Evolutionary conservation across 2,888 invertebrate genomes (phyloP).

Genomic region (Carpatolechia fugitivella): DNA sequence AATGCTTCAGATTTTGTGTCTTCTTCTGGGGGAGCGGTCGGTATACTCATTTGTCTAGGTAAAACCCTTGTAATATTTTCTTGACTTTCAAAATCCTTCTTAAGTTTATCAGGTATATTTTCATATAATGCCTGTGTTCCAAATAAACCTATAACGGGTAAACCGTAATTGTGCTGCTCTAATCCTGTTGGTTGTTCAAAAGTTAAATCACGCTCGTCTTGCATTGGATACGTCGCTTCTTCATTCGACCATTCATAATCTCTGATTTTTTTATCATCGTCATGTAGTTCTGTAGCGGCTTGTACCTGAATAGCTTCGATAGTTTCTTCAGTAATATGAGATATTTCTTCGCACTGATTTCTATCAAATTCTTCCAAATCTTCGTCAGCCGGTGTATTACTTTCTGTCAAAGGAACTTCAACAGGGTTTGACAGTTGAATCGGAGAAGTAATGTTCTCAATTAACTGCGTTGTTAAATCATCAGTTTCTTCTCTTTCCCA

Average conservation of each 20-base stretch:
- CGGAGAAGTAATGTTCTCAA: constrained; percentile 65
- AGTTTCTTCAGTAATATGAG: constrained; percentile 58
- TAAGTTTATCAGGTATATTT: constrained; percentile 22
- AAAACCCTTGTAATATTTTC: constrained; percentile 24
- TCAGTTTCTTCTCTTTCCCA: constrained; percentile 37
- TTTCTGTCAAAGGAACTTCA: constrained; percentile 48
- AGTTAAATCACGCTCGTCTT: background rate
- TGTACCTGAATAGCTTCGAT: constrained; percentile 57
- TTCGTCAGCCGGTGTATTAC: constrained; percentile 23
- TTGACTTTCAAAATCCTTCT: background rate
- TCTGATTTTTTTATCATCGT: constrained; percentile 31
- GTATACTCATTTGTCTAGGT: constrained; percentile 46
- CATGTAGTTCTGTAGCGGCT: constrained; percentile 49
- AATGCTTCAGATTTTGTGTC: constrained; percentile 47
- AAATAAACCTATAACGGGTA: constrained; percentile 39
- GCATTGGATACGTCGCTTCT: constrained; percentile 21
- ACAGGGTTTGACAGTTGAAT: constrained; percentile 64
- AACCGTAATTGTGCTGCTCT: constrained; percentile 5
- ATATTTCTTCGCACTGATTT: constrained; percentile 47
- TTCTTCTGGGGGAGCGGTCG: constrained; percentile 59
- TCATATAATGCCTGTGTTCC: constrained; percentile 32
- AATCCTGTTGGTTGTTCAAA: constrained; percentile 4
- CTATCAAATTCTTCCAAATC: constrained; percentile 33
- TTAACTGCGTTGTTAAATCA: constrained; percentile 58
- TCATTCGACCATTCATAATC: constrained; percentile 52